These are phyloP conservation scores for Smithornis capensis DNA, from an alignment of 2,113 vertebrate genomes.

Conservation along the genomic window DNA sequence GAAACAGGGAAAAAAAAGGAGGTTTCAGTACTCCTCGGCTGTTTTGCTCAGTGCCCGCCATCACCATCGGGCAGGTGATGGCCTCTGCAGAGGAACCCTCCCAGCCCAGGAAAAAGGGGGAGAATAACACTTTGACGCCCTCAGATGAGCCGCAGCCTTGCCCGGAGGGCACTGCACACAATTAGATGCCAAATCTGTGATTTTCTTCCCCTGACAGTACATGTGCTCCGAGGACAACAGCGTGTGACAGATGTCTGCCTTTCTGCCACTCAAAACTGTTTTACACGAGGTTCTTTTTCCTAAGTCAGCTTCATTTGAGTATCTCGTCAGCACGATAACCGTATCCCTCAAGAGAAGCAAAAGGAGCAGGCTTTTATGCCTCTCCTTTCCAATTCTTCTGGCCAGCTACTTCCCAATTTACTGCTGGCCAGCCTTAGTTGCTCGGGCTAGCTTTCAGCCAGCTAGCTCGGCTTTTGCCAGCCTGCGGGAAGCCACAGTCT, in stretches of 20 bases:
- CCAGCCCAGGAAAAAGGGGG: not conserved
- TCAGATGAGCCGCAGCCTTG: not conserved
- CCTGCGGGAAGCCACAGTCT: not conserved
- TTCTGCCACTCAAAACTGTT: not conserved
- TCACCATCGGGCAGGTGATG: not conserved
- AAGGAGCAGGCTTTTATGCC: not conserved
- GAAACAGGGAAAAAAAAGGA: not conserved
- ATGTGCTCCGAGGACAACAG: not conserved
- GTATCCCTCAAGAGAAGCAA: not conserved
- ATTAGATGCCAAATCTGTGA: not conserved
- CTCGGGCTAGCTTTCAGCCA: accelerated
- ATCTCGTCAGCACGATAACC: accelerated
- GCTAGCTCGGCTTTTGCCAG: not conserved
- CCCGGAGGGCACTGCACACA: not conserved
- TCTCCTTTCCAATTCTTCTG: not conserved
- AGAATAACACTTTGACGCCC: not conserved
- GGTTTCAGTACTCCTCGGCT: not conserved
- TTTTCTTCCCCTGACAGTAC: not conserved
- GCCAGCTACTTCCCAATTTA: not conserved
- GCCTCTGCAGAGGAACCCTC: not conserved
- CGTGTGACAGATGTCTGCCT: not conserved
- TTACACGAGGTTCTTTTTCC: not conserved
- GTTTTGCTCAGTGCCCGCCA: not conserved
- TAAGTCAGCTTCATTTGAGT: not conserved
- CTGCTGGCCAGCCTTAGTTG: not conserved